Base-by-base conservation (phyloP, 2,888 invertebrate genomes). In the Masnerella sp. region DNA sequence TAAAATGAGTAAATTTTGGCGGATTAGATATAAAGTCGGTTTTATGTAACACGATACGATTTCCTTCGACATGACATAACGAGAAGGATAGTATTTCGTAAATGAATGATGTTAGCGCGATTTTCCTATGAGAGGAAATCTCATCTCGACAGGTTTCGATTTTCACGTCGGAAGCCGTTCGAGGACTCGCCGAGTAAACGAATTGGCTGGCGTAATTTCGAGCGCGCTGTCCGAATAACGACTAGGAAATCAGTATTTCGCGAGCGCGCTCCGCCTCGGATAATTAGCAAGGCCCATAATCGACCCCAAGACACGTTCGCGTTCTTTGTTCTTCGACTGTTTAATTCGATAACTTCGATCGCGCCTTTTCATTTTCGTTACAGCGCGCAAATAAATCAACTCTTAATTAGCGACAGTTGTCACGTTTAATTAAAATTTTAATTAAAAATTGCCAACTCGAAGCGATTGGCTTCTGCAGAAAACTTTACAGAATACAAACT, bases 41-140 rank as follows among this genome's bases (percentile, higher is more conserved):
- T 34, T 14, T 17, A 14, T 30, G 64, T 54, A 45, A 64, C 18
- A 7, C 36, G 45, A 64, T 45, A 54, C 9, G 38, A 56, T 38
- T 59, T 51, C 32, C 36, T 40, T 32, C 45, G 40, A 20, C 30
- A 34, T 42, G 22, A 59, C 43, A 32, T 56, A 70, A 71, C 64
- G 58, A 58, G 59, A n/a, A 36, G 51, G 49, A 58, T 62, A 70
- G 43, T 62, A 11, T 61, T 62, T 69, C 61, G 54, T 32, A 62
- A 58, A 70, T 64, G 64, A 71, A 71, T 64, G 51, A 71, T 64
- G 64, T 51, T 71, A 59, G 42, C 17, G 40, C 42, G 51, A 52
- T 71, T 71, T 71, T 71, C 71, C 64, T 71, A 59, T 52, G 58
- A 64, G 51, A 56, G 71, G 64, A 71, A 64, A 64, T 71, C 71